Base-by-base conservation (phyloP, 2,888 invertebrate genomes). In the Meiosimyza decipiens region DNA sequence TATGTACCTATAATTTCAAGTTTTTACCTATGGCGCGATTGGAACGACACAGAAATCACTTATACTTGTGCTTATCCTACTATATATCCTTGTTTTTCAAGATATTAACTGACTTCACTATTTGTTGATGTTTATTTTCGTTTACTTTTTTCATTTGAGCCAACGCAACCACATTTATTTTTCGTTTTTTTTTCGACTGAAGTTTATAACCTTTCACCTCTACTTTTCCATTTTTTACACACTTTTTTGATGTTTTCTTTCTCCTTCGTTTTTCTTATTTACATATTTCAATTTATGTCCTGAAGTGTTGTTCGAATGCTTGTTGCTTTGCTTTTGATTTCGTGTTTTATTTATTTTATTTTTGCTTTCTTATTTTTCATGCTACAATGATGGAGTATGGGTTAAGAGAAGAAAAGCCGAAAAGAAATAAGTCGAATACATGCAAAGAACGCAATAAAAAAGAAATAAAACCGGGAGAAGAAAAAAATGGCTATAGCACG, bases 401-500 rank as follows among this genome's bases (percentile, higher is more conserved):
- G 57, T 28, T 57, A 11, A 40, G 9, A 40, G 40, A 40, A 40
- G 40, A 40, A 40, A 40, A 40, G 40, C 40, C 9, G 60, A 72
- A 60, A 62, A 55, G 60, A 72, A 72, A 28, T 28, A 18, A 57
- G 28, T 28, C 28, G 28, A 57, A 57, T 57, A 57, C 22, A 22
- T 74, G 72, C 54, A 72, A 66, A 74, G 70, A 66, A 40, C 15
- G 64, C 62, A 66, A 28, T 11, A 66, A 55, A 70, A 16, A 28
- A 52, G 62, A 50, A 51, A 66, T 55, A 62, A 57, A 73, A 63
- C 54, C 47, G 33, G 51, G 28, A 57, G 50, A 15, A 49, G 67
- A 50, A 50, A 54, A 12, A 55, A 33, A 15, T 9, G 33, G 22
- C 15, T 66, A 28, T 16, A 55, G 66, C 63, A 70, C 70, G 55